A percentile compares a stretch with the other conserved stretches of the same genome.
Evolutionary conservation across 2,888 invertebrate species (phyloP).

Genomic region (Acleris laterana): DNA sequence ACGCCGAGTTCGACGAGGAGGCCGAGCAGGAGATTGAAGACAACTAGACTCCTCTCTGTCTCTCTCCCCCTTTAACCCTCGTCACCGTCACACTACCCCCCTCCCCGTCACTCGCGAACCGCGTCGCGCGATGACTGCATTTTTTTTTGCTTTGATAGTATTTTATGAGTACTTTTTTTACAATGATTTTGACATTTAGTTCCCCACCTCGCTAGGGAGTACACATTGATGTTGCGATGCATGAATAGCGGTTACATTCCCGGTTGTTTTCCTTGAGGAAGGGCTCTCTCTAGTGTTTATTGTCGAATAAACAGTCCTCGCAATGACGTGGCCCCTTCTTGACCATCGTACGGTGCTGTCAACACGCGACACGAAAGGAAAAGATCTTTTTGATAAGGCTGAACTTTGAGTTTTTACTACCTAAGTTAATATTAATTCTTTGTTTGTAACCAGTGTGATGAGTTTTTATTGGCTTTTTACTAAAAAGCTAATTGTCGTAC

Average conservation of each 20-base stretch:
- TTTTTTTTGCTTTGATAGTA: conserved; percentile 58
- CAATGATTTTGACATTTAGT: conserved; percentile 57
- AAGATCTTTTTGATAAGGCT: conserved; percentile 84
- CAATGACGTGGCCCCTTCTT: conserved; percentile 72
- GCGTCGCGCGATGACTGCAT: conserved; percentile 52
- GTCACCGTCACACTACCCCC: conserved; percentile 42
- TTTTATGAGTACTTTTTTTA: conserved; percentile 59
- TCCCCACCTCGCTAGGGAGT: conserved; percentile 57
- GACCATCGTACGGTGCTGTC: conserved; percentile 66
- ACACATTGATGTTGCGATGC: conserved; percentile 57
- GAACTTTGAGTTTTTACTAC: conserved; percentile 77
- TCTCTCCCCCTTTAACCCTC: conserved; percentile 34
- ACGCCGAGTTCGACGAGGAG: conserved; percentile 92
- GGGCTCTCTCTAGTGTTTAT: conserved; percentile 79
- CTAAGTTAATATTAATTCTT: conserved; percentile 79
- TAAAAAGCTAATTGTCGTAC: conserved; percentile 73
- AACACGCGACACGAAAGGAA: conserved; percentile 72
- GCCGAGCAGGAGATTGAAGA: conserved; percentile 89
- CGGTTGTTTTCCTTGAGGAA: conserved; percentile 75
- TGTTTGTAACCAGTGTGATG: conserved; percentile 76
- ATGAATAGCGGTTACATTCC: conserved; percentile 74
- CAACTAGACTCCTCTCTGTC: conserved; percentile 60
- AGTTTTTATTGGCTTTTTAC: conserved; percentile 68
- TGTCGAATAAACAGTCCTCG: conserved; percentile 64
- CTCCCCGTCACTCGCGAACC: conserved; percentile 46